Evolutionary conservation across 1,140 invertebrate species (phyloP).

Genomic region (Macrocentrus cingulum): DNA sequence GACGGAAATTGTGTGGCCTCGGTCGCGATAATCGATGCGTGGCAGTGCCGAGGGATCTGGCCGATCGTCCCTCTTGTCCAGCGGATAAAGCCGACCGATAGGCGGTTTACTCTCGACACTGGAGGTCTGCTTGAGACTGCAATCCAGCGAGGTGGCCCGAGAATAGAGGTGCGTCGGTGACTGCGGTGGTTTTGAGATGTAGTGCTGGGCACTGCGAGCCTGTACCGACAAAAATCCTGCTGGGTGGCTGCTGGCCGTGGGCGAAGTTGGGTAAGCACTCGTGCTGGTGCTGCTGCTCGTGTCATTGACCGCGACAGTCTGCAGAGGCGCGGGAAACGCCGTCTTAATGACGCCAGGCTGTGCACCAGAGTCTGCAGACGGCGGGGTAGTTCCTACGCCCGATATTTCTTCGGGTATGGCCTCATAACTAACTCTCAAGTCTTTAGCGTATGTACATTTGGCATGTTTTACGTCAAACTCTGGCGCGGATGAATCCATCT

Average conservation of each 20-base stretch:
- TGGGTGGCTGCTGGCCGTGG: constrained; percentile 39
- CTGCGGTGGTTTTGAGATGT: constrained; percentile 54
- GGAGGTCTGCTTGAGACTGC: constrained; percentile 42
- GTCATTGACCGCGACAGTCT: constrained; percentile 28
- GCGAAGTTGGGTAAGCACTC: constrained; percentile 48
- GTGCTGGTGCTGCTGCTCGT: constrained; percentile 7
- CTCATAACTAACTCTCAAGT: constrained; percentile 80
- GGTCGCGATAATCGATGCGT: constrained; percentile 67
- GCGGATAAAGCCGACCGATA: constrained; percentile 46
- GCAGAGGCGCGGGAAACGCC: constrained; percentile 48
- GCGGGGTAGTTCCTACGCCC: constrained; percentile 64
- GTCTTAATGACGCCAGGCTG: constrained; percentile 43
- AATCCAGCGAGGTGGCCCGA: constrained; percentile 47
- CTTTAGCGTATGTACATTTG: constrained; percentile 67
- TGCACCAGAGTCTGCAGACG: constrained; percentile 46
- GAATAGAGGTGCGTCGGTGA: constrained; percentile 60
- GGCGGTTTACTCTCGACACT: constrained; percentile 52
- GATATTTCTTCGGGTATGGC: constrained; percentile 87
- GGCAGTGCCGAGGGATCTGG: constrained; percentile 56
- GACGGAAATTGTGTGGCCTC: constrained; percentile 83
- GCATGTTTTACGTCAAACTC: constrained; percentile 61
- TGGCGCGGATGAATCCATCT: constrained; percentile 36
- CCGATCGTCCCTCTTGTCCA: constrained; percentile 48
- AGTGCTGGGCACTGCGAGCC: constrained; percentile 41
- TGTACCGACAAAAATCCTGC: constrained; percentile 48